Evolutionary conservation across 2,797 vertebrate genomes (phyloP), one percentile per base, ranked within the genome.

Genomic region (Sphenodon punctatus): DNA sequence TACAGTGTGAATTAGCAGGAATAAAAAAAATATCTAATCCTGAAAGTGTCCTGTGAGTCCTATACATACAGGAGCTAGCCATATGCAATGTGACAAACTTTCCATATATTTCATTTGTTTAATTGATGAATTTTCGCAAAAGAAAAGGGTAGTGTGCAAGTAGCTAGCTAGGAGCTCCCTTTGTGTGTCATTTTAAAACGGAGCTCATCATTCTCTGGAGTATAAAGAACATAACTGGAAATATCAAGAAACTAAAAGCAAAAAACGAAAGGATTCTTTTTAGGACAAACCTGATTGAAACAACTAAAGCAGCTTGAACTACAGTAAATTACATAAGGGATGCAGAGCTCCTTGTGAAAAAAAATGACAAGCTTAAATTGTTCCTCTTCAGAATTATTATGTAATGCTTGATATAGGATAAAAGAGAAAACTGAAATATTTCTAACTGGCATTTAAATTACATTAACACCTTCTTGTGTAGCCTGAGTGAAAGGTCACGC

Each of bases 361-460:
- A 73, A 88, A 86, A 84, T 84, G 42, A 75, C 76, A 82, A 60
- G 61, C 68, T 72, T 58, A 87, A 87, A 84, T 74, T 82, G 61
- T 67, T 82, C 38, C 43, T 84, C 23, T 88, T 86, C 67, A 69
- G 36, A 75, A 59, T 81, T 80, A 79, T 25, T 69, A n/a, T 80
- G 53, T 82, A 88, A 90, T 66, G 64, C 77, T 80, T 80, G 38
- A 58, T 68, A 69, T 43, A 59, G 63, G 64, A 63, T 61, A 87
- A 80, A 90, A 89, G 69, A 69, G 72, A 76, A 88, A 85, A 51
- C 65, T 78, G 80, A 92, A 94, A 73, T 85, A 63, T 82, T 84
- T 85, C 77, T 89, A 90, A 86, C 75, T 92, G 86, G 30, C 93
- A 91, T 92, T 94, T 89, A 94, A 93, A 93, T 95, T 93, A 84